These are phyloP conservation scores for Holothuria leucospilota DNA, from an alignment of 53 echinoderm and acorn worm species.

Conservation along the genomic window DNA sequence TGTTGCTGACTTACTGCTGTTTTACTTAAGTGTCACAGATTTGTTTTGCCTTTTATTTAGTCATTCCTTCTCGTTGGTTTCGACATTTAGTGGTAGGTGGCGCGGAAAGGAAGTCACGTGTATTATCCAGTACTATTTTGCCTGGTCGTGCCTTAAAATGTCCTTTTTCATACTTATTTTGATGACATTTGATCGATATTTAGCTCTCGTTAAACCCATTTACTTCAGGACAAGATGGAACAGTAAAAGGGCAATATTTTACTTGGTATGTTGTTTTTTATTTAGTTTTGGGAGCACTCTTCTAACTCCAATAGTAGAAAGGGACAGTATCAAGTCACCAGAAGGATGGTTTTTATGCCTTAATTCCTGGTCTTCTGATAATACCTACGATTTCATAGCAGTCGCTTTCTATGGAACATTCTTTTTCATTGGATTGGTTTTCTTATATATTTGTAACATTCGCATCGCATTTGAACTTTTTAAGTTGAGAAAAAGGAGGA, in stretches of 20 bases:
- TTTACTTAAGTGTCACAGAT: not conserved
- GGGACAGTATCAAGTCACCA: constrained; percentile 52
- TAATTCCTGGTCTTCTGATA: constrained; percentile 59
- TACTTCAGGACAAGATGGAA: constrained; percentile 60
- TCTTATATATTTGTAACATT: constrained; percentile 70
- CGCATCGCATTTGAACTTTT: constrained; percentile 50
- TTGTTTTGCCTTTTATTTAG: constrained; percentile 16
- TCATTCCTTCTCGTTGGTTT: constrained; percentile 1
- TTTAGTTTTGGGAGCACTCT: constrained; percentile 74
- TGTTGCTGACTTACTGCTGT: not conserved
- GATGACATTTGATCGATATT: constrained; percentile 72
- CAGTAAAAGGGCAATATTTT: constrained; percentile 11
- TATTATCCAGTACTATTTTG: constrained; percentile 73
- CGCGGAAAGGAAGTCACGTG: constrained; percentile 57
- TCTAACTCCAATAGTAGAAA: constrained; percentile 65
- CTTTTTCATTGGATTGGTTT: constrained; percentile 49
- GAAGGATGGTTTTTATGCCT: constrained; percentile 79
- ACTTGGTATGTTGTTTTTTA: constrained; percentile 10
- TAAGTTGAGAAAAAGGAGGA: not conserved
- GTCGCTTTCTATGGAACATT: constrained; percentile 62
- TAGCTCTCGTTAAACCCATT: constrained; percentile 72
- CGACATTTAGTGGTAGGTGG: constrained; percentile 56
- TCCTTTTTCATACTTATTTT: constrained; percentile 73
- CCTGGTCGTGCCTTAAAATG: constrained; percentile 76
- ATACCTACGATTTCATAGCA: constrained; percentile 64